phyloP scores from a whole-genome alignment of 2,113 vertebrate species.

The Grallaria varia region DNA sequence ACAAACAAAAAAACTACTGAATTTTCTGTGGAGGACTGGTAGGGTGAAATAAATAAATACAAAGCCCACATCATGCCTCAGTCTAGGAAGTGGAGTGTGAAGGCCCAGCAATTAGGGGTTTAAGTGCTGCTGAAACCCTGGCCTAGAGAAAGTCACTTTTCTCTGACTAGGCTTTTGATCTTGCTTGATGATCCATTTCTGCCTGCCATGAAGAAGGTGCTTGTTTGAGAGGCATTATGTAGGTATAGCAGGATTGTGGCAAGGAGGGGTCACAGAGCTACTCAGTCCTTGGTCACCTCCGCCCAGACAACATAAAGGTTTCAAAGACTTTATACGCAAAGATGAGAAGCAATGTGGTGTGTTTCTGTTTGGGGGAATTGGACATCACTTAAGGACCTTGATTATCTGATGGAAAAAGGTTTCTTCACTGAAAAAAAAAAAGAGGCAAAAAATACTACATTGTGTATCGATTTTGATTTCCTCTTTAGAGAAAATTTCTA shows the following conservation, averaged over 20 bases:
- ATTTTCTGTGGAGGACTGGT: not conserved
- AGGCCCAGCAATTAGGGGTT: not conserved
- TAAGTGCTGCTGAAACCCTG: conserved; percentile 7
- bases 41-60: conserved; percentile 1
- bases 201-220: not conserved
- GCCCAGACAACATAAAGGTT: not conserved
- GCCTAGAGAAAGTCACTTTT: conserved; percentile 17
- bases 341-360: fast-evolving
- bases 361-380: not conserved
- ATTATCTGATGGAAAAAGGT: not conserved
- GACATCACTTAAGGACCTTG: not conserved
- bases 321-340: not conserved
- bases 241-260: not conserved
- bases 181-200: conserved; percentile 33
- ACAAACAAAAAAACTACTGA: not conserved
- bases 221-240: not conserved
- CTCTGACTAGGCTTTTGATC: conserved; percentile 25
- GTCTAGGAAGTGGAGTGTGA: not conserved
- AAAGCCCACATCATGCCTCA: not conserved
- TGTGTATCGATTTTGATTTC: not conserved
- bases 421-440: not conserved
- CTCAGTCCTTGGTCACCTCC: not conserved
- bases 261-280: not conserved
- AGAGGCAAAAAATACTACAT: not conserved
- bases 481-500: not conserved